These are phyloP conservation scores for Channallabes apus DNA, from an alignment of 2,797 vertebrate genomes.

Conservation along the genomic window DNA sequence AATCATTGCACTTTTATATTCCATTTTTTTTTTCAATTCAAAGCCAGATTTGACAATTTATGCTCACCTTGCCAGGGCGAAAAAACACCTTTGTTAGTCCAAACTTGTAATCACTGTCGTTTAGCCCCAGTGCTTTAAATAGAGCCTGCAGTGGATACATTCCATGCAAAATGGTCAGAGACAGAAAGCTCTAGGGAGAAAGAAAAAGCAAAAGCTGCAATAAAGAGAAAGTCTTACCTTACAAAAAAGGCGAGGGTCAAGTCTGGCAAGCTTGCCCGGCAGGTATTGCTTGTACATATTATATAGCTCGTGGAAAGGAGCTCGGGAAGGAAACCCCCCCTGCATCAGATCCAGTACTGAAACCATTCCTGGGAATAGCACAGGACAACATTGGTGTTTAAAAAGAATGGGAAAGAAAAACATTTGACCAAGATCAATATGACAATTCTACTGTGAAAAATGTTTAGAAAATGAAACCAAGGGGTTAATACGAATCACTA, in stretches of 20 bases:
- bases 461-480: not conserved
- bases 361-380: slow-evolving; percentile 86
- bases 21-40: not conserved
- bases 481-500: not conserved
- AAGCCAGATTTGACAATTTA: not conserved
- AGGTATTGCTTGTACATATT: slow-evolving; percentile 98
- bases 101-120: slow-evolving; percentile 96
- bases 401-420: not conserved
- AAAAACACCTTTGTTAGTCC: slow-evolving; percentile 98
- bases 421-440: not conserved
- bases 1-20: not conserved
- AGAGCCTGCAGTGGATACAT: slow-evolving; percentile 79
- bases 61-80: slow-evolving; percentile 92
- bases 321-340: slow-evolving; percentile 95
- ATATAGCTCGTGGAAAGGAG: slow-evolving; percentile 97
- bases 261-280: slow-evolving; percentile 88
- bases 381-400: not conserved
- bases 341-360: slow-evolving; percentile 99
- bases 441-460: not conserved
- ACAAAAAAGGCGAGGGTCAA: slow-evolving; percentile 96
- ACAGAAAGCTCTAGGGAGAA: slow-evolving; percentile 24
- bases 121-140: slow-evolving; percentile 96
- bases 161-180: not conserved
- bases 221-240: slow-evolving; percentile 76
- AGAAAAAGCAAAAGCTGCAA: not conserved